Evolutionary conservation across 2,888 invertebrate genomes (phyloP).

Genomic region (Plutella xylostella): DNA sequence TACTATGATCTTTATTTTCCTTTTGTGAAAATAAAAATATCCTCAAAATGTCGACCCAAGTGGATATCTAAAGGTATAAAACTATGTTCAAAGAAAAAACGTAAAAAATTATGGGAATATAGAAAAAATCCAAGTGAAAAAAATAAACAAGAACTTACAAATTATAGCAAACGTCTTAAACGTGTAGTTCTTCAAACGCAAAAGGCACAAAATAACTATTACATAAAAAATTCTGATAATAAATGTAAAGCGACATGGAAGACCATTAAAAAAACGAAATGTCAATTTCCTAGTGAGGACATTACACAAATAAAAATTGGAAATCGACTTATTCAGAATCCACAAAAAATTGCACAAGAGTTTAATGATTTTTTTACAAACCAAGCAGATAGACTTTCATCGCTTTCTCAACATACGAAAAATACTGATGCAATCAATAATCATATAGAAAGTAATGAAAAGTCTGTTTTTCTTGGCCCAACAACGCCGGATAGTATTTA

Average conservation of each 20-base stretch:
- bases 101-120: slow-evolving; percentile 8
- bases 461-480: too few species aligned
- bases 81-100: slow-evolving; percentile 4
- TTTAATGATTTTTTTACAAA: too few species aligned
- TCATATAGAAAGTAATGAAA: too few species aligned
- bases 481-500: too few species aligned
- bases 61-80: slow-evolving; percentile 9
- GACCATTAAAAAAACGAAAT: slow-evolving; percentile 8
- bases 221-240: slow-evolving; percentile 2
- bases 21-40: slow-evolving; percentile 1
- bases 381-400: too few species aligned
- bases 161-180: not conserved
- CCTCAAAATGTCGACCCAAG: not conserved
- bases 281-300: too few species aligned
- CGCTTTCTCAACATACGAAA: too few species aligned
- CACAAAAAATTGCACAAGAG: too few species aligned
- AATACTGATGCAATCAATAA: too few species aligned
- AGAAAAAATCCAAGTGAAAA: not conserved
- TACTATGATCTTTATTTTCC: slow-evolving; percentile 9
- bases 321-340: too few species aligned
- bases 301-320: too few species aligned
- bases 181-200: slow-evolving; percentile 3
- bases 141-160: not conserved
- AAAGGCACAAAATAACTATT: slow-evolving; percentile 9
- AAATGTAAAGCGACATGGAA: slow-evolving; percentile 9